Conservation (phyloP, 1,140 invertebrate genomes). For the Conus ventricosus region DNA sequence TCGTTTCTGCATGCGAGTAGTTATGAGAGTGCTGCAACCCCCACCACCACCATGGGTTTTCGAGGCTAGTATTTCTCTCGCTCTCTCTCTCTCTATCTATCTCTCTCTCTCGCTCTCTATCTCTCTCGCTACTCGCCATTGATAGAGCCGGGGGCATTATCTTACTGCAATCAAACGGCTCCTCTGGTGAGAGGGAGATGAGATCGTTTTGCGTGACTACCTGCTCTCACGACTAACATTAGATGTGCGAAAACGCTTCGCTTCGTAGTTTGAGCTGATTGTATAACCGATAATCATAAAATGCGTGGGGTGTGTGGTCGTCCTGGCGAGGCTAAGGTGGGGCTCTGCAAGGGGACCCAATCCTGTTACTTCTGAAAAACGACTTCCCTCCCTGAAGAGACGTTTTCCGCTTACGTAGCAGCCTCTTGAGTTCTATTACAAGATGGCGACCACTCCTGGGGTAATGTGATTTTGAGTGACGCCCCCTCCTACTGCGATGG, state of each 20-base stretch:
- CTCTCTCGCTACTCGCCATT: too few relatives aligned
- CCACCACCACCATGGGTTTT: too few relatives aligned
- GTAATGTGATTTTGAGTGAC: slow-evolving; percentile 29
- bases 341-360: background rate
- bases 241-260: background rate
- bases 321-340: background rate
- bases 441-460: slow-evolving; percentile 26
- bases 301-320: slow-evolving; percentile 4
- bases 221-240: background rate
- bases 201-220: too few relatives aligned
- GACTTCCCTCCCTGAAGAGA: background rate
- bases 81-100: too few relatives aligned
- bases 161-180: background rate
- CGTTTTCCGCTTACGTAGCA: background rate
- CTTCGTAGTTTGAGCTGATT: background rate
- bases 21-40: too few relatives aligned
- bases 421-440: slow-evolving; percentile 8
- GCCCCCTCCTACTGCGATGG: slow-evolving; percentile 25
- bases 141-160: too few relatives aligned
- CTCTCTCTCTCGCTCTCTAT: too few relatives aligned
- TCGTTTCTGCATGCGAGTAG: too few relatives aligned
- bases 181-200: too few relatives aligned
- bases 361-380: background rate
- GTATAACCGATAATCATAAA: slow-evolving; percentile 19
- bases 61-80: too few relatives aligned